Evolutionary conservation across 2,888 invertebrate species (phyloP).

Genomic region (Chloroclysta siterata): DNA sequence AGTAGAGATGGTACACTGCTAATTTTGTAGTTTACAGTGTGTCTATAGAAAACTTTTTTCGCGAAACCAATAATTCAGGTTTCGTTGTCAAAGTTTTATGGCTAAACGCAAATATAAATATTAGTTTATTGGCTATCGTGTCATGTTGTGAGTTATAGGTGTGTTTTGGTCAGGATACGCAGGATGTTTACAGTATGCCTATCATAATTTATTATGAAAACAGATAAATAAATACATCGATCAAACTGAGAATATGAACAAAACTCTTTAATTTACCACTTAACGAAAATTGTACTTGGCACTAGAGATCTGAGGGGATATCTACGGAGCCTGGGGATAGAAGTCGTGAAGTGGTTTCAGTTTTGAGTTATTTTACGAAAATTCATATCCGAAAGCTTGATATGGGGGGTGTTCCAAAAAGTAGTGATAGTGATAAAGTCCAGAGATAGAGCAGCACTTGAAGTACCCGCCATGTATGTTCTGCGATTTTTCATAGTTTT

Average conservation of each 20-base stretch:
- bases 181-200: constrained; percentile 28
- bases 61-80: constrained; percentile 31
- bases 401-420: no score
- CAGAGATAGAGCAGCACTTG: no score
- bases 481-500: no score
- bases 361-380: no score
- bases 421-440: no score
- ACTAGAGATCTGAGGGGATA: no score
- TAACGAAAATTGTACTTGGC: no score
- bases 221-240: not conserved
- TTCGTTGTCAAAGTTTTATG: constrained; percentile 68
- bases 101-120: constrained; percentile 62
- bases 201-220: constrained; percentile 5
- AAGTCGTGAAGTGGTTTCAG: no score
- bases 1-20: constrained; percentile 1
- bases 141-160: constrained; percentile 62
- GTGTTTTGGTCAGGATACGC: constrained; percentile 60
- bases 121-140: constrained; percentile 62
- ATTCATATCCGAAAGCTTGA: no score
- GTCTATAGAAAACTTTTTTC: constrained; percentile 16
- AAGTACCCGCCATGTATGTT: no score
- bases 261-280: no score
- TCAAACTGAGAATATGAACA: not conserved
- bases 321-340: no score
- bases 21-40: not conserved